Evolutionary conservation across 1,140 invertebrate genomes (phyloP).

Genomic region (Probaryconus sp.): DNA sequence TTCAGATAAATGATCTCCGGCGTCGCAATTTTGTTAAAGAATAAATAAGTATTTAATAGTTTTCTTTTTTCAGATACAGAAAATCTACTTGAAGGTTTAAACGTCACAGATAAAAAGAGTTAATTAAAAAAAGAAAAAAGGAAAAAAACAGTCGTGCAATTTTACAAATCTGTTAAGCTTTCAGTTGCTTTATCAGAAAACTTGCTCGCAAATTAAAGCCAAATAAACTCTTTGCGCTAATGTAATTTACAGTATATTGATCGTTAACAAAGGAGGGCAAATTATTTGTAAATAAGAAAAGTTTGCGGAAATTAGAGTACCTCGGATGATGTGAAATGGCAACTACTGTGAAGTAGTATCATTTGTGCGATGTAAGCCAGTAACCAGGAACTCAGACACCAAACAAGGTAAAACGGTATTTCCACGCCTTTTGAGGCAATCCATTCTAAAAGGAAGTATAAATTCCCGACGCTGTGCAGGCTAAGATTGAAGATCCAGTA

Average conservation of each 20-base stretch:
- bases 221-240: background rate
- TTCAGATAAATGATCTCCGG: too few relatives aligned
- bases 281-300: constrained; percentile 1
- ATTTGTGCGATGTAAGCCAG: constrained; percentile 62
- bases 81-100: too few relatives aligned
- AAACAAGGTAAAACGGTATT: constrained; percentile 30
- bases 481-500: constrained; percentile 68
- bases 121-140: too few relatives aligned
- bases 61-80: too few relatives aligned
- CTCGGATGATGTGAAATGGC: constrained; percentile 65
- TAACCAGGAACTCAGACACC: constrained; percentile 64
- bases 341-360: constrained; percentile 62
- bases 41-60: too few relatives aligned
- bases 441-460: constrained; percentile 64
- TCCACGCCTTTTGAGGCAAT: background rate
- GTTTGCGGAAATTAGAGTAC: constrained; percentile 46
- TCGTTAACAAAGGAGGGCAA: background rate
- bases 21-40: too few relatives aligned
- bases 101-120: too few relatives aligned
- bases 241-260: background rate
- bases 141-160: too few relatives aligned
- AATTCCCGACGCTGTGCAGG: constrained; percentile 64
- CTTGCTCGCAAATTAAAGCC: too few relatives aligned
- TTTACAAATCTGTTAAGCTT: too few relatives aligned
- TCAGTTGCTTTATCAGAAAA: too few relatives aligned